These are phyloP conservation scores for Microplitis mediator DNA, from an alignment of 1,140 invertebrate genomes.

Conservation along the genomic window DNA sequence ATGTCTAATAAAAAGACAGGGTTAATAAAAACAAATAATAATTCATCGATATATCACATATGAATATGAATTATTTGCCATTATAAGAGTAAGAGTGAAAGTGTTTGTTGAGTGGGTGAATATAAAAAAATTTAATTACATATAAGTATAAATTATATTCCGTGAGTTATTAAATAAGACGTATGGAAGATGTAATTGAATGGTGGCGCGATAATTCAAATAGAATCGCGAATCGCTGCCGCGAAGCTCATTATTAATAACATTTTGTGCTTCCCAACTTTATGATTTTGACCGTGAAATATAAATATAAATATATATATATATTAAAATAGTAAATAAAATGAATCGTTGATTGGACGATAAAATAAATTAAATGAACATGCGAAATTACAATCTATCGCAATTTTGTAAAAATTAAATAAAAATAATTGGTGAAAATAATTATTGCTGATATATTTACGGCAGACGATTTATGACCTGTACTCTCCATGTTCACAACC, in stretches of 20 bases:
- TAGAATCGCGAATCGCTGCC: background rate
- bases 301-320: background rate
- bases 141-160: background rate
- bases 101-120: background rate
- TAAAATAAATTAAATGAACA: background rate
- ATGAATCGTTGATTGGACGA: background rate
- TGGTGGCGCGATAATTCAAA: background rate
- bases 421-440: background rate
- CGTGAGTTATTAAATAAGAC: background rate
- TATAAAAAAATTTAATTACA: background rate
- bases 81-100: background rate
- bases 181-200: background rate
- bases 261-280: slow-evolving; percentile 2
- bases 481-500: too few species aligned
- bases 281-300: background rate
- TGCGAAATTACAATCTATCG: slow-evolving; percentile 1
- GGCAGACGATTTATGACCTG: too few species aligned
- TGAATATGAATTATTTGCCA: background rate
- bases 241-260: slow-evolving; percentile 4
- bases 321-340: background rate
- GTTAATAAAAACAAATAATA: background rate
- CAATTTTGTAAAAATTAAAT: background rate
- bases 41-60: background rate
- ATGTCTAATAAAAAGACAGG: background rate
- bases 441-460: too few species aligned